Percentiles rank a stretch among this genome's conserved stretches.
Evolutionary conservation across 2,797 vertebrate genomes (phyloP).

Genomic region (Rhyacichthys aspro): DNA sequence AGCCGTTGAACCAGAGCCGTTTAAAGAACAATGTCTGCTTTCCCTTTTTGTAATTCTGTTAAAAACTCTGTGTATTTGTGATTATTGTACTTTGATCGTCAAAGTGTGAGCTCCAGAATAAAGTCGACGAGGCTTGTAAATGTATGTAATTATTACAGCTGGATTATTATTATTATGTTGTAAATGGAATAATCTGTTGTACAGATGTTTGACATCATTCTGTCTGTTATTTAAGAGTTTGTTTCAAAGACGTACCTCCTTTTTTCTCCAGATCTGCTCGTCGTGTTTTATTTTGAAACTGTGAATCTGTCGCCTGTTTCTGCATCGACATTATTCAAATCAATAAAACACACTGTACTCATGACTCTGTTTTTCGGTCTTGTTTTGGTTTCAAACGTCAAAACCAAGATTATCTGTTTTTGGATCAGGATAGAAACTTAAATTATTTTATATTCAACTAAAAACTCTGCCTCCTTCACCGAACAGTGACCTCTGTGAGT

Average conservation of each 20-base stretch:
- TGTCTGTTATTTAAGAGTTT: not conserved
- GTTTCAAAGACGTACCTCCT: too few species aligned
- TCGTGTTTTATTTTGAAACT: constrained; percentile 15
- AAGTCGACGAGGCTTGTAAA: constrained; percentile 60
- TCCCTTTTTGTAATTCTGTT: constrained; percentile 9
- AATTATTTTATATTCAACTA: too few species aligned
- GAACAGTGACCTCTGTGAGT: too few species aligned
- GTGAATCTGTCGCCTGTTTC: constrained; percentile 22
- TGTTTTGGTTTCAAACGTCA: too few species aligned
- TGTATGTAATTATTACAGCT: constrained; percentile 69
- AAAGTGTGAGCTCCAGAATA: constrained; percentile 29
- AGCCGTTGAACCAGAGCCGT: too few species aligned
- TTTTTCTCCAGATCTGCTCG: not conserved
- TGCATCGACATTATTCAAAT: constrained; percentile 49
- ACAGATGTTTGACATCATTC: too few species aligned
- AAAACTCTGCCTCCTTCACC: too few species aligned
- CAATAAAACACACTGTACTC: constrained; percentile 58
- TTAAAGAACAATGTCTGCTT: too few species aligned
- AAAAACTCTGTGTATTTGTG: constrained; percentile 4
- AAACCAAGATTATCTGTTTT: too few species aligned
- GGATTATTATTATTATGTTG: constrained; percentile 45
- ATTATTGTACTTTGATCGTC: constrained; percentile 47
- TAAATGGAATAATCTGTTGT: constrained; percentile 54
- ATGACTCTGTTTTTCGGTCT: too few species aligned
- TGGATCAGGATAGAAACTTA: too few species aligned